Evolutionary conservation across 2,888 invertebrate genomes (phyloP), one percentile per base, ranked within the genome.

Genomic region (Eilema depressum): DNA sequence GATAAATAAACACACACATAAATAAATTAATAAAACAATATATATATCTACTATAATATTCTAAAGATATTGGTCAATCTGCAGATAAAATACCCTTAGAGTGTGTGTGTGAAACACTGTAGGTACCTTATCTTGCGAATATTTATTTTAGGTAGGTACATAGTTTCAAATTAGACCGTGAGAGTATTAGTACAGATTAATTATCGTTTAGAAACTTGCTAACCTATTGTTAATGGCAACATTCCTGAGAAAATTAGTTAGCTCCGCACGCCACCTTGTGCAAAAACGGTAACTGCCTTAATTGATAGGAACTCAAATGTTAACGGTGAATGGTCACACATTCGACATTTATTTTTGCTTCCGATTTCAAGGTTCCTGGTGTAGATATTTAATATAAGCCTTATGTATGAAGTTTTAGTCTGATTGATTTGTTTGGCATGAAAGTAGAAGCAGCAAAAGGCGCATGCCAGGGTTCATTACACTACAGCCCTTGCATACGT

Each of bases 161-260:
- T 67, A 53, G 37, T 23, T 62, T 60, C 23, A 63, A 59, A 63
- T 41, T 25, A 59, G 57, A 26, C 26, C 57, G 26, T 59, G 57
- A 59, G 57, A 59, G 57, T 59, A 14, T 59, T 53, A 25, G 25
- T 25, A 14, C 14, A 28, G 30, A 26, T 61, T 28, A n/a, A 53
- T 53, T 25, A 26, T 59, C 26, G 57, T 59, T 59, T 59, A 59
- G 57, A 25, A 25, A 59, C 25, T 59, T 59, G 12, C 57, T 25
- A 59, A 59, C 26, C 57, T 26, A 59, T 59, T 63, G 41, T 63
- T 63, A 63, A 11, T 23, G 7, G 4, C 7, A 47, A 5, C 1
- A n/a, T 26, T 26, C 5, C 28, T 64, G 47, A 47, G 20, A 63
- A 37, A 41, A 63, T 25, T 26, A 25, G 3, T 23, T 53, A n/a